phyloP scores from a whole-genome alignment of 2,888 invertebrate genomes.

The Sphinx pinastri region DNA sequence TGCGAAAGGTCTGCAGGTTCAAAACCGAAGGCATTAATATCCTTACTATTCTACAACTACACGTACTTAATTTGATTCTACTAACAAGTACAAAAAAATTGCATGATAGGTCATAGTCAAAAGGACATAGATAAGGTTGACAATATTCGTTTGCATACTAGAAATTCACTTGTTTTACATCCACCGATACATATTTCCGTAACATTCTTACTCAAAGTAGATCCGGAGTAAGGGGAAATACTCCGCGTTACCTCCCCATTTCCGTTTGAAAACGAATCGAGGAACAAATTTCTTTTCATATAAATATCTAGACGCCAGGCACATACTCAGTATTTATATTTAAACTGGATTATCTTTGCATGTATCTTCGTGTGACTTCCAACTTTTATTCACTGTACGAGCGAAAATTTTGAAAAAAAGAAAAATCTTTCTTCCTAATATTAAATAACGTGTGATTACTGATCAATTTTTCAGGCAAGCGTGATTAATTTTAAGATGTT shows the following conservation, averaged over 20 bases:
- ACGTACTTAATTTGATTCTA: no score
- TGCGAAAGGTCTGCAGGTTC: no score
- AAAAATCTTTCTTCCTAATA: no score
- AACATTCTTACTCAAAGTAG: neutral
- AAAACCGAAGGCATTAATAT: no score
- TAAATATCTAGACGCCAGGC: neutral
- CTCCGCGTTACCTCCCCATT: slow-evolving; percentile 1
- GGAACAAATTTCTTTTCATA: slow-evolving; percentile 11
- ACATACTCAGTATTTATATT: neutral
- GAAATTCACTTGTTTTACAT: neutral
- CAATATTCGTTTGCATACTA: neutral
- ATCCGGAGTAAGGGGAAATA: neutral
- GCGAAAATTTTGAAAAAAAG: neutral
- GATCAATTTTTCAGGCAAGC: no score
- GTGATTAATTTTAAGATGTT: no score
- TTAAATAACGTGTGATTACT: no score
- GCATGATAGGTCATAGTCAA: no score
- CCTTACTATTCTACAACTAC: no score
- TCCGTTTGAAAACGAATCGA: slow-evolving; percentile 17
- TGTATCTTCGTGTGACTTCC: no score
- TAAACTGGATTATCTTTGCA: neutral
- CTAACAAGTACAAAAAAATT: no score
- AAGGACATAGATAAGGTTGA: no score
- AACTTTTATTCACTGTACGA: slow-evolving; percentile 6
- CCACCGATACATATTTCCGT: neutral